Percentiles rank a stretch among this genome's conserved stretches.
phyloP scores from a whole-genome alignment of 2,888 invertebrate species.

The Spisula solida region DNA sequence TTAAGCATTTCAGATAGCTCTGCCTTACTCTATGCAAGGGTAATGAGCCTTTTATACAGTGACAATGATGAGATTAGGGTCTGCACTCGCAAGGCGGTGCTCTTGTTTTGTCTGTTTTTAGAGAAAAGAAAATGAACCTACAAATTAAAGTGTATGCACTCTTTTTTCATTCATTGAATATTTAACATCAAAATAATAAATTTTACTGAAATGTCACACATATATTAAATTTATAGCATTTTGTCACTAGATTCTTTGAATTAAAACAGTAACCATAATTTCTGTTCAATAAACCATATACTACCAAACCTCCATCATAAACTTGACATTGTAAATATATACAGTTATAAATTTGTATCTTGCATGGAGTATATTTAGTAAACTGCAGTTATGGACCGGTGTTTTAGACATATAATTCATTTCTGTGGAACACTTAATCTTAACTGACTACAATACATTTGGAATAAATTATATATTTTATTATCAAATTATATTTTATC shows the following conservation, averaged over 20 bases:
- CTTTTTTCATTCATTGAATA: no score
- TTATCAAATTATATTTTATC: no score
- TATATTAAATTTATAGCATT: not conserved
- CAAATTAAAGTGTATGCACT: no score
- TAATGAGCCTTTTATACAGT: no score
- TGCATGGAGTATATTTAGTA: conserved; percentile 5
- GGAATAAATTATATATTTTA: no score
- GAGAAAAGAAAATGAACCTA: no score
- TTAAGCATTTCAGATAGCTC: no score
- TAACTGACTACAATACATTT: not conserved
- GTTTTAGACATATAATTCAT: not conserved
- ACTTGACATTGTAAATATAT: not conserved
- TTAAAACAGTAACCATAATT: not conserved
- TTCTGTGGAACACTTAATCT: not conserved
- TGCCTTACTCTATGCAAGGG: no score
- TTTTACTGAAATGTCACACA: not conserved
- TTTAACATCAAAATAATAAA: not conserved
- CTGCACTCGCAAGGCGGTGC: no score
- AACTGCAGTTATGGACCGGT: not conserved
- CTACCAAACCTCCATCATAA: not conserved
- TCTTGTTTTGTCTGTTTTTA: no score
- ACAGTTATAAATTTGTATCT: not conserved
- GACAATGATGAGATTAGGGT: no score
- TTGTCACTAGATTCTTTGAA: not conserved
- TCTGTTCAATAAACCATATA: not conserved